Percentiles rank a stretch among this genome's conserved stretches.
These are phyloP conservation scores for Passerina amoena DNA, from an alignment of 2,113 vertebrate genomes.

Conservation along the genomic window DNA sequence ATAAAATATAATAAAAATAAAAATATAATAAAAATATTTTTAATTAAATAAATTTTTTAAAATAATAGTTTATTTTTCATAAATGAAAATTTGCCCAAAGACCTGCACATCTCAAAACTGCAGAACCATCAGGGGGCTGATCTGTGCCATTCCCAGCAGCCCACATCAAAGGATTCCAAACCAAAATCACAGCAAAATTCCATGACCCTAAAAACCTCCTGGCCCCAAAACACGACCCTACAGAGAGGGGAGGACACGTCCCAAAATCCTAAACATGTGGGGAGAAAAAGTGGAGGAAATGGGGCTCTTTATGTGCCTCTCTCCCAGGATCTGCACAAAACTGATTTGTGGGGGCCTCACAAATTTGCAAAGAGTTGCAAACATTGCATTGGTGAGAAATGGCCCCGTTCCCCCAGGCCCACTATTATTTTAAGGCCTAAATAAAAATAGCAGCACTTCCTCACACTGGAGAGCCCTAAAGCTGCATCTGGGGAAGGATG, in stretches of 20 bases:
- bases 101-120: neutral
- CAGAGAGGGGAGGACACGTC: rapidly evolving
- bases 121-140: neutral
- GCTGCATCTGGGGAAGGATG: neutral
- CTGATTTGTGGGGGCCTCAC: neutral
- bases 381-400: neutral
- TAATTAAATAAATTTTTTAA: neutral
- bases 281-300: neutral
- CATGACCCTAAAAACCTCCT: neutral
- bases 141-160: neutral
- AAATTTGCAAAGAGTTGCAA: neutral
- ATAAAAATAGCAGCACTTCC: slow-evolving; percentile 2
- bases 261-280: neutral
- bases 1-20: neutral
- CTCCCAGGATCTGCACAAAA: rapidly evolving
- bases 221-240: neutral
- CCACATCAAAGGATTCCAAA: neutral
- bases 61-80: neutral
- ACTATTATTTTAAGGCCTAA: neutral
- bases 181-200: neutral
- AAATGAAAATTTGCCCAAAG: neutral
- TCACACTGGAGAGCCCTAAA: slow-evolving; percentile 21
- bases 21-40: no score
- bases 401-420: neutral
- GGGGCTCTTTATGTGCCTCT: neutral